Base-by-base conservation (phyloP, 1,140 invertebrate species). In the Aphelinus certus region DNA sequence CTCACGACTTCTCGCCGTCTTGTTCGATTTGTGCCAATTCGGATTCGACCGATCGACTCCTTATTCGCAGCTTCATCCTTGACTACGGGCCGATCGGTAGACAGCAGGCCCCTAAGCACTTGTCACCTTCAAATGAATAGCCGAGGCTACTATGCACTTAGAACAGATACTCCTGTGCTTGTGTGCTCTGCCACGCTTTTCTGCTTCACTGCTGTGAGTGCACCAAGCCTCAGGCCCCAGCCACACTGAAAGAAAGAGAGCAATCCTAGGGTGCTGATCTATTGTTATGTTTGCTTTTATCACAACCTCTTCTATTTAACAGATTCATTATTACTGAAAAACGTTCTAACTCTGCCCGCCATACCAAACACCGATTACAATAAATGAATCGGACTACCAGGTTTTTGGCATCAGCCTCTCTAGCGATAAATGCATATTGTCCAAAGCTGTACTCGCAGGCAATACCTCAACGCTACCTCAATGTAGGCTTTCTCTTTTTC, bases 301-400 rank as follows among this genome's bases (percentile, higher is more conserved):
- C 26, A 26, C 26, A 26, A 26, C 26, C 26, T 26, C 26, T 26
- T 26, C 26, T 26, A 26, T 26, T 26, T 26, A 26, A 26, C 26
- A 26, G 26, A 26, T 26, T 26, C 26, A 26, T 26, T 26, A 26
- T 26, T 26, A 26, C 26, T 26, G 26, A 46, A 56, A 56, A 64
- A 51, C 3, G 1, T 5, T 49, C 43, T 53, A 62, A 3, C 61
- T 67, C n/a, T 58, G 7, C 7, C 49, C 48, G 58, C 56, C 51
- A 49, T 46, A 66, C 10, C 53, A 71, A 57, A 69, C 7, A 73
- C 53, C 66, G 47, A 77, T 77, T 55, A 10, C 48, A 75, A 79
- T 83, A 86, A 85, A 85, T 85, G 83, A 83, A 78, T 81, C 66
- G 77, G 78, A 79, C 76, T 47, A 84, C 73, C 48, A 83, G 77